Conservation (phyloP, 2,113 vertebrate species). For the Seriola aureovittata region DNA sequence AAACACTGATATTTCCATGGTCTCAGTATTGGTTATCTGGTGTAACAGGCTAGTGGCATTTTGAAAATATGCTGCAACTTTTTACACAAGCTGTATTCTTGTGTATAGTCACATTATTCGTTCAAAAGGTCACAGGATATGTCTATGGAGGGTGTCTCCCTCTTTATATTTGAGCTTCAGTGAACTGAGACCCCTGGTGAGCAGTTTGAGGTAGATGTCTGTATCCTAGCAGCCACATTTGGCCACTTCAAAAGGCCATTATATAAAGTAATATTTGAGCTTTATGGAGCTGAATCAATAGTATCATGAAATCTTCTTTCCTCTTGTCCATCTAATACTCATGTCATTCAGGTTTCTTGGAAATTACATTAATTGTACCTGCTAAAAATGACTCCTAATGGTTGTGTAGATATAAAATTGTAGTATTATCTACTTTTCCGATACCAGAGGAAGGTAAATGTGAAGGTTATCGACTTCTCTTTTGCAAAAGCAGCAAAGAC, state of each 20-base stretch:
- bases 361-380: neutral
- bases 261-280: neutral
- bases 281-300: neutral
- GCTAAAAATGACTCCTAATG: neutral
- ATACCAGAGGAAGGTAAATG: neutral
- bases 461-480: neutral
- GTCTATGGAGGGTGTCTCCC: neutral
- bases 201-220: neutral
- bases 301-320: neutral
- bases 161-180: neutral
- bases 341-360: neutral
- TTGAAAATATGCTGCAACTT: too few species aligned
- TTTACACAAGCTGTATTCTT: neutral
- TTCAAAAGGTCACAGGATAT: neutral
- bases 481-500: neutral
- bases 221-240: neutral
- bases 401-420: neutral
- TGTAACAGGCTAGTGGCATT: neutral
- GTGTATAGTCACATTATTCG: neutral
- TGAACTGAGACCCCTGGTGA: constrained; percentile 51
- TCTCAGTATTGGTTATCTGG: neutral
- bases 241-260: neutral
- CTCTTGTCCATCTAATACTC: neutral
- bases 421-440: neutral
- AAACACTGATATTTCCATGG: neutral